Percentiles rank a stretch among this genome's conserved stretches.
Evolutionary conservation across 2,797 vertebrate species (phyloP).

Genomic region (Buphagus erythrorhynchus): DNA sequence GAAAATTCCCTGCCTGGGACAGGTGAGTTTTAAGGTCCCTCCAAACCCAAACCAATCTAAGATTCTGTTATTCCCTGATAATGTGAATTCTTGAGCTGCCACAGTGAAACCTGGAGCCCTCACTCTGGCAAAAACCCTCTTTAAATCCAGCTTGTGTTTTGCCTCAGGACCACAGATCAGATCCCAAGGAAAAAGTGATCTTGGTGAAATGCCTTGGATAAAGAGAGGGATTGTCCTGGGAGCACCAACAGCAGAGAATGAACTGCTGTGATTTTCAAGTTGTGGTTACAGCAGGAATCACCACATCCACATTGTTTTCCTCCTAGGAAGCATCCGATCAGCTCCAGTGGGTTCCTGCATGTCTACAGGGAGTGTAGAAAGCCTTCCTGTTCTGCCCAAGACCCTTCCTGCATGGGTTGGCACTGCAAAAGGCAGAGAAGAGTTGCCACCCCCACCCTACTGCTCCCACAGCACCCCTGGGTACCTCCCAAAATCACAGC

Average conservation of each 20-base stretch:
- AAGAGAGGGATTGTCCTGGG: background rate
- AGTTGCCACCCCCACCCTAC: background rate
- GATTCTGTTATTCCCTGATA: background rate
- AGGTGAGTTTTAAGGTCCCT: background rate
- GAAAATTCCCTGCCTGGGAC: background rate
- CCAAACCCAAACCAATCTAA: background rate
- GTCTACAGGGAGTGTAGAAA: rapidly evolving
- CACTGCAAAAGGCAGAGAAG: background rate
- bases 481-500: background rate
- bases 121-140: rapidly evolving
- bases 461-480: rapidly evolving
- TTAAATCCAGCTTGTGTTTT: background rate
- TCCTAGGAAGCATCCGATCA: background rate
- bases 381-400: background rate
- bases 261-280: background rate
- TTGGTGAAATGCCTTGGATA: background rate
- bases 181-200: background rate
- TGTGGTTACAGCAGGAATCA: background rate
- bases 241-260: background rate
- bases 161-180: background rate
- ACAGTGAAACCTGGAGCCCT: background rate
- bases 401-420: rapidly evolving
- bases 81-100: background rate
- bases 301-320: background rate
- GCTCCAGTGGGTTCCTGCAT: background rate